Conservation (phyloP, 1,140 invertebrate species). For the Caenorhabditis remanei region DNA sequence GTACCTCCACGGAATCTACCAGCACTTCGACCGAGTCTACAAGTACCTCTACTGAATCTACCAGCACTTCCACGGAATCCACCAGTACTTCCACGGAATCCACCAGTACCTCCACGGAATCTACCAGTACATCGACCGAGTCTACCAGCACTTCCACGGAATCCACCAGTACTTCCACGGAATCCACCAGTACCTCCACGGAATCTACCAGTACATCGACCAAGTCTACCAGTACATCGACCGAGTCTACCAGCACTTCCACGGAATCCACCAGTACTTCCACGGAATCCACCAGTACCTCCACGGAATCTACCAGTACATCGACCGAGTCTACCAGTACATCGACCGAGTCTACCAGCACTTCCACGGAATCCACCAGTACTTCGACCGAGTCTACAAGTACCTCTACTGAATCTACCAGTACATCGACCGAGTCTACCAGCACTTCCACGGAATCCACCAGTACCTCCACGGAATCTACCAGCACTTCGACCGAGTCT, state of each 20-base stretch:
- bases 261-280: conserved; percentile 1
- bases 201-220: too few species aligned
- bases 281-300: too few species aligned
- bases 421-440: conserved; percentile 7
- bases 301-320: background rate
- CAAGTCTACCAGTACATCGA: background rate
- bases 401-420: background rate
- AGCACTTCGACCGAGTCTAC: background rate
- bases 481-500: conserved; percentile 2
- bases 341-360: conserved; percentile 16
- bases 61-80: background rate
- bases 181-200: background rate
- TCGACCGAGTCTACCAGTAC: conserved; percentile 37
- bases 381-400: conserved; percentile 3
- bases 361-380: background rate
- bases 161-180: conserved; percentile 2
- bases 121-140: background rate
- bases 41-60: conserved; percentile 7
- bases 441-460: conserved; percentile 2
- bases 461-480: background rate
- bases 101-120: background rate
- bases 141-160: background rate
- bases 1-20: background rate
- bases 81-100: conserved; percentile 8
- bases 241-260: background rate